Percentiles rank a stretch among this genome's conserved stretches.
These are phyloP conservation scores for Oryzias sinensis DNA, from an alignment of 2,797 vertebrate genomes.

Conservation along the genomic window DNA sequence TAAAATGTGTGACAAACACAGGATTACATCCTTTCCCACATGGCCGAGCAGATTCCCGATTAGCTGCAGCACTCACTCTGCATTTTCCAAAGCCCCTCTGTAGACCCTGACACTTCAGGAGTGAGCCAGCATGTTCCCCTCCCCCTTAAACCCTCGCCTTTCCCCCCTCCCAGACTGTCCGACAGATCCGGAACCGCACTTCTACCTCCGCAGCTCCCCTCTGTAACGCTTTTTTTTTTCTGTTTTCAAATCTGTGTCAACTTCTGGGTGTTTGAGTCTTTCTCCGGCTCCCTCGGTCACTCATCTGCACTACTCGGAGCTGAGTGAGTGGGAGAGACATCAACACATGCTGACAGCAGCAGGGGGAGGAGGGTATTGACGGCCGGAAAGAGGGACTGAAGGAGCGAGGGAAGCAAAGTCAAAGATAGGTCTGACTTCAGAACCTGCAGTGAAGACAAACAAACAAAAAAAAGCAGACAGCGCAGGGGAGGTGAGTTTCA, in stretches of 20 bases:
- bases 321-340: constrained; percentile 43
- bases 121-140: constrained; percentile 73
- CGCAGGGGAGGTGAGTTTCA: constrained; percentile 46
- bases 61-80: constrained; percentile 30
- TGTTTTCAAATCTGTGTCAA: constrained; percentile 33
- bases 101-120: constrained; percentile 70
- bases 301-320: constrained; percentile 44
- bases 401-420: constrained; percentile 57
- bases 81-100: constrained; percentile 50
- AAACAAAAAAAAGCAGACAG: constrained; percentile 41
- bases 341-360: constrained; percentile 59
- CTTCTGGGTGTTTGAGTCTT: constrained; percentile 10
- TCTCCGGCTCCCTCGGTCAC: constrained; percentile 34
- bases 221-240: constrained; percentile 3
- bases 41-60: constrained; percentile 23
- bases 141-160: constrained; percentile 64
- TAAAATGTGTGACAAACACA: constrained; percentile 28
- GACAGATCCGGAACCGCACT: constrained; percentile 34
- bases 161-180: constrained; percentile 59
- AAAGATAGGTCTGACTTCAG: constrained; percentile 65
- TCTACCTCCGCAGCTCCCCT: constrained; percentile 9
- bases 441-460: constrained; percentile 60
- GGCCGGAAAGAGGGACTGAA: constrained; percentile 66
- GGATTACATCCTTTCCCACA: constrained; percentile 51
- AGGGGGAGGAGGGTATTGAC: constrained; percentile 58